Evolutionary conservation across 2,888 invertebrate species (phyloP).

Genomic region (Gastrophysa polygoni): DNA sequence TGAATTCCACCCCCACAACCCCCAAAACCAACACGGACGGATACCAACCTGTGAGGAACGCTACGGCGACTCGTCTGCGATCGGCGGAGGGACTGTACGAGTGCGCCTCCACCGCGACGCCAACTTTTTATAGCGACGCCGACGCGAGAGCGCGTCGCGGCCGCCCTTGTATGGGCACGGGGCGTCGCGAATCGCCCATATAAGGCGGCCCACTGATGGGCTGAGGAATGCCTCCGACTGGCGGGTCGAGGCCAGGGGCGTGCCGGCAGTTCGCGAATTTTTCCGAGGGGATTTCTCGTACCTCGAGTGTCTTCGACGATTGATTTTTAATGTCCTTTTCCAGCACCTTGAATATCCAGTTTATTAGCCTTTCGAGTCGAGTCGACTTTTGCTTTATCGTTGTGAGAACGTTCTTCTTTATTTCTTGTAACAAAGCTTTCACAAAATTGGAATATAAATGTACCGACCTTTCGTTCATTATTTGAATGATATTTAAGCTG

Average conservation of each 20-base stretch:
- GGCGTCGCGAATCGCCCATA: constrained; percentile 53
- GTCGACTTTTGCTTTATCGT: too few relatives aligned
- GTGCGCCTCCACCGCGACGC: constrained; percentile 21
- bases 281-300: too few relatives aligned
- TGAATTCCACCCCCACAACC: not conserved
- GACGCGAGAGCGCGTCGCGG: constrained; percentile 48
- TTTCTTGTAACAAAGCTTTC: too few relatives aligned
- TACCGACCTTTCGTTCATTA: too few relatives aligned
- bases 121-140: constrained; percentile 40
- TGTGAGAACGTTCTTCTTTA: too few relatives aligned
- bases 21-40: not conserved
- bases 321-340: too few relatives aligned
- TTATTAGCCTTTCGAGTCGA: too few relatives aligned
- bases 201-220: constrained; percentile 45
- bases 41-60: constrained; percentile 31
- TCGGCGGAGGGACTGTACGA: constrained; percentile 26
- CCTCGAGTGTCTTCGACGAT: too few relatives aligned
- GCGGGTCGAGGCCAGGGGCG: constrained; percentile 14
- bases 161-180: constrained; percentile 55
- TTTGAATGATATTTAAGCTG: too few relatives aligned
- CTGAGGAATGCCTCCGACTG: constrained; percentile 28
- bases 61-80: constrained; percentile 29
- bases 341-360: too few relatives aligned
- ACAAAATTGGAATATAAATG: too few relatives aligned
- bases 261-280: too few relatives aligned